Evolutionary conservation across 2,113 vertebrate species (phyloP).

Genomic region (Mormoops blainvillei): DNA sequence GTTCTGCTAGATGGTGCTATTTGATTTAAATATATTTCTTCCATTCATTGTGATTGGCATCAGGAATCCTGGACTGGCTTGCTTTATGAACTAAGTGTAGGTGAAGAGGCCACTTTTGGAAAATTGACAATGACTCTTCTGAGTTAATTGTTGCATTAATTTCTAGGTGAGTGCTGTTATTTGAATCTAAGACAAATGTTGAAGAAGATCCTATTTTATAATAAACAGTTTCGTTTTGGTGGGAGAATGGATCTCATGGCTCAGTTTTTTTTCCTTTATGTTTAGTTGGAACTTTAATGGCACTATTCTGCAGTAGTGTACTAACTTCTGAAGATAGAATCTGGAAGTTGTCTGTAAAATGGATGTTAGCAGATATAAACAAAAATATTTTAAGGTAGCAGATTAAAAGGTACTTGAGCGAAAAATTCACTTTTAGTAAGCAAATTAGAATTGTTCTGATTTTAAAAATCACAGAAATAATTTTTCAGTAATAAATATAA

Average conservation of each 20-base stretch:
- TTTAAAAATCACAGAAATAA: conserved; percentile 51
- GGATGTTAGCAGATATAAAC: neutral
- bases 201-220: neutral
- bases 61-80: conserved; percentile 60
- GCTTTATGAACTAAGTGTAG: conserved; percentile 51
- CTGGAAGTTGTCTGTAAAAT: conserved; percentile 45
- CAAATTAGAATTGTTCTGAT: neutral
- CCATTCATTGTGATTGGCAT: conserved; percentile 58
- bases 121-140: neutral
- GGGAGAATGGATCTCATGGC: neutral
- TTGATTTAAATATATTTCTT: conserved; percentile 78
- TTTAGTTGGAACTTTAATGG: neutral
- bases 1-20: conserved; percentile 86
- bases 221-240: conserved; percentile 31
- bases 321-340: neutral
- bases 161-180: neutral
- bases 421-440: conserved; percentile 13
- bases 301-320: neutral
- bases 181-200: neutral
- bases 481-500: conserved; percentile 12
- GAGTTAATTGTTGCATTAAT: neutral
- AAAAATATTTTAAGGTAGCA: neutral
- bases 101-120: conserved; percentile 39
- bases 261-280: neutral
- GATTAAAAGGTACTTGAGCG: neutral